phyloP scores from a whole-genome alignment of 1,140 invertebrate species.

The Nebria ingens region DNA sequence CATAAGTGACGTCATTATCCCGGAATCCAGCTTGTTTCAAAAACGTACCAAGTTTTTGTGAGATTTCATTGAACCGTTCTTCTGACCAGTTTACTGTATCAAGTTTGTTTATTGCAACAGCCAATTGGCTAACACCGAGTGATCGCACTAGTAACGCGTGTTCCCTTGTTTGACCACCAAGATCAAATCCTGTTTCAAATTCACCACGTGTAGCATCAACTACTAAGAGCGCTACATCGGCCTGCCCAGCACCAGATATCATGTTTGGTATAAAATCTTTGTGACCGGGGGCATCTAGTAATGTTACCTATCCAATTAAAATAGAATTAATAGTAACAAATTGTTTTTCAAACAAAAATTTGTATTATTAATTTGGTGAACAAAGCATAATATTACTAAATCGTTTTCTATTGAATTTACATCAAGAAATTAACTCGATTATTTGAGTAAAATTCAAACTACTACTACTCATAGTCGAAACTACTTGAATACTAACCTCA shows the following conservation, averaged over 20 bases:
- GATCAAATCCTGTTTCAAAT: constrained; percentile 97
- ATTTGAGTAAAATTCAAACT: no score
- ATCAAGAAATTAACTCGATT: no score
- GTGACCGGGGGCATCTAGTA: constrained; percentile 96
- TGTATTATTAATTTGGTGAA: no score
- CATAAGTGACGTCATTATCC: constrained; percentile 77
- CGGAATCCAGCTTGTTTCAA: constrained; percentile 92
- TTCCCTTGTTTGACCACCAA: constrained; percentile 94
- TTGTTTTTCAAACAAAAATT: not conserved
- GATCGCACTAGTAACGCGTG: constrained; percentile 90
- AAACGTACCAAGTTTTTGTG: constrained; percentile 74
- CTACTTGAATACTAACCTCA: no score
- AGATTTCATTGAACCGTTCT: constrained; percentile 79
- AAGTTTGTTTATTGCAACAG: constrained; percentile 78
- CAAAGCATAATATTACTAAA: no score
- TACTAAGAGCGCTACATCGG: constrained; percentile 92
- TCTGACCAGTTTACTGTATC: constrained; percentile 71
- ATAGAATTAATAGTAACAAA: not conserved
- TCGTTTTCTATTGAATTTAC: no score
- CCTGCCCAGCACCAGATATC: constrained; percentile 95
- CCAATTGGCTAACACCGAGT: constrained; percentile 79
- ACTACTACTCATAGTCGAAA: no score
- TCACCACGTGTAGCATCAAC: constrained; percentile 93
- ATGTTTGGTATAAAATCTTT: constrained; percentile 99
- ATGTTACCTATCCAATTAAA: constrained; percentile 53